Conservation (phyloP, 2,888 invertebrate genomes). For the Spisula solida region DNA sequence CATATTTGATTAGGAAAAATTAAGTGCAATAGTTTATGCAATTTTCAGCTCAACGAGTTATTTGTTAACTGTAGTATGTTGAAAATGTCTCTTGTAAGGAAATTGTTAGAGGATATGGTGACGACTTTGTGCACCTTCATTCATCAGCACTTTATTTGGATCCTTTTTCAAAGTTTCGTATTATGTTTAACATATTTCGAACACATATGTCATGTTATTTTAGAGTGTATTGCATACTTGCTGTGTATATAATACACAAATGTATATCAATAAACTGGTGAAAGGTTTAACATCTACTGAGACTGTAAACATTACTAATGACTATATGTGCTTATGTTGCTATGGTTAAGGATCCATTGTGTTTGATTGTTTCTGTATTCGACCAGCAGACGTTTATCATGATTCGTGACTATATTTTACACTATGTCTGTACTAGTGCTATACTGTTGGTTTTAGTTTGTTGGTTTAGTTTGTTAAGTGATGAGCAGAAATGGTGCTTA, state of each 20-base stretch:
- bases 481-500: background rate
- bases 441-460: background rate
- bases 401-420: background rate
- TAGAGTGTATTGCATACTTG: background rate
- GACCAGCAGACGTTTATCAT: background rate
- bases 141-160: background rate
- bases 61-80: too few species aligned
- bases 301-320: background rate
- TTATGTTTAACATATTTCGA: conserved; percentile 3
- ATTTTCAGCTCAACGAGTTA: background rate
- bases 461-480: background rate
- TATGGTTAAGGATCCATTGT: conserved; percentile 18
- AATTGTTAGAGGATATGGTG: background rate
- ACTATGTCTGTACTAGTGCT: background rate
- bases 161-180: conserved; percentile 10
- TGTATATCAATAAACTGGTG: background rate
- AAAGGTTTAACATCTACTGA: background rate
- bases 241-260: background rate
- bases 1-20: background rate
- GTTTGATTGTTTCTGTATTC: background rate
- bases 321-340: background rate
- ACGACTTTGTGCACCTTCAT: background rate
- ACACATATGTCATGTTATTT: background rate
- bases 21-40: conserved; percentile 20
- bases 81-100: too few species aligned